phyloP scores from a whole-genome alignment of 2,888 invertebrate genomes.

The Pilophorus perplexus region DNA sequence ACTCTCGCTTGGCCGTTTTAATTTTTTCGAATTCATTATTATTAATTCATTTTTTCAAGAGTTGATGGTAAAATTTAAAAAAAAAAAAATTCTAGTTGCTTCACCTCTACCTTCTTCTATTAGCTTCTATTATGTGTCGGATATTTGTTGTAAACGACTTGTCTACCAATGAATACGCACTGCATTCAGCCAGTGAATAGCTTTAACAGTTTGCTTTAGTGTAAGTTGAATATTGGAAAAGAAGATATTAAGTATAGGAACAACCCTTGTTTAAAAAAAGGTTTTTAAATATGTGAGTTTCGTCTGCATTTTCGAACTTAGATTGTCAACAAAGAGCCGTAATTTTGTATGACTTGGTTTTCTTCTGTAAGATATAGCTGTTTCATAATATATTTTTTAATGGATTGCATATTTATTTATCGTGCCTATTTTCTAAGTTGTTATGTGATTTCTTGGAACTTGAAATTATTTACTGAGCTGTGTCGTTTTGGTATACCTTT shows the following conservation, averaged over 20 bases:
- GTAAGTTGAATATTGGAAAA: constrained; percentile 21
- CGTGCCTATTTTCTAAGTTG: constrained; percentile 27
- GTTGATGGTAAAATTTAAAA: neutral
- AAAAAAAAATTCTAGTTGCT: constrained; percentile 9
- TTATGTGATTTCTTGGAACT: constrained; percentile 26
- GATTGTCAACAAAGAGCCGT: constrained; percentile 12
- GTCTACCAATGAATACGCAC: constrained; percentile 21
- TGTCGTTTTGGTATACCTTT: constrained; percentile 14
- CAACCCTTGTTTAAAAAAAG: constrained; percentile 1
- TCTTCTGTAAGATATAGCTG: constrained; percentile 10
- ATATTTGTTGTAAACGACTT: constrained; percentile 6
- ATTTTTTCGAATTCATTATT: neutral
- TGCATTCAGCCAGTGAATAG: constrained; percentile 11
- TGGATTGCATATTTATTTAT: constrained; percentile 22
- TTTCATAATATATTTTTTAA: constrained; percentile 18
- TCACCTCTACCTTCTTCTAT: constrained; percentile 2
- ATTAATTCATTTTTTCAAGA: constrained; percentile 1
- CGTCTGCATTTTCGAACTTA: constrained; percentile 18
- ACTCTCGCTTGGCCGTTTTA: neutral
- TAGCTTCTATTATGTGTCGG: constrained; percentile 22
- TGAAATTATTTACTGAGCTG: constrained; percentile 28
- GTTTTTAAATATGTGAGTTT: constrained; percentile 1
- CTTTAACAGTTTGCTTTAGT: constrained; percentile 25
- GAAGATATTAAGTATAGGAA: constrained; percentile 14
- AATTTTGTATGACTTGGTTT: constrained; percentile 1